These are phyloP conservation scores for Anastatus disparis DNA, from an alignment of 1,140 invertebrate genomes.

Conservation along the genomic window DNA sequence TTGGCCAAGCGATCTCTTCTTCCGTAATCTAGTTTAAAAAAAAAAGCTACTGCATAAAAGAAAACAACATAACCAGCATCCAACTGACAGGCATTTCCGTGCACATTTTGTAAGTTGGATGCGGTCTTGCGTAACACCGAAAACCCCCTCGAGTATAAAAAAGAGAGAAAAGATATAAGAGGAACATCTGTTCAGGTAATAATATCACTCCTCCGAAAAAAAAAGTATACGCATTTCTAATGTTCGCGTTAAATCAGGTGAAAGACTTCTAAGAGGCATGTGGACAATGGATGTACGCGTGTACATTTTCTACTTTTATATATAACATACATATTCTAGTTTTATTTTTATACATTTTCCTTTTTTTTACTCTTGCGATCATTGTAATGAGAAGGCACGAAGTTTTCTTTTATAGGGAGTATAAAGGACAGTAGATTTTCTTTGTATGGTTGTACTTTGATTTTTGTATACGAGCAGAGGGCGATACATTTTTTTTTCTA, in stretches of 20 bases:
- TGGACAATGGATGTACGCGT: slow-evolving; percentile 3
- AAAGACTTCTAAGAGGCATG: slow-evolving; percentile 47
- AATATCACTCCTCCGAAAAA: slow-evolving; percentile 61
- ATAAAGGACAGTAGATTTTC: background rate
- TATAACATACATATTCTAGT: too few relatives aligned
- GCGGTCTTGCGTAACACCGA: slow-evolving; percentile 54
- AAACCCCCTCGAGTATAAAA: slow-evolving; percentile 46
- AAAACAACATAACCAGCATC: background rate
- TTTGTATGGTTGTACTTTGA: too few relatives aligned
- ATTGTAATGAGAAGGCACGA: slow-evolving; percentile 29
- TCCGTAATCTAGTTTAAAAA: background rate
- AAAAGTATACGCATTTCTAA: slow-evolving; percentile 36
- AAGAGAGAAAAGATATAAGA: too few relatives aligned
- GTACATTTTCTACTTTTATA: too few relatives aligned
- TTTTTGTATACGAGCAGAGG: background rate
- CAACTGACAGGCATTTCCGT: background rate
- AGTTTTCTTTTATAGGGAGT: background rate
- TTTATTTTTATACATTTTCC: too few relatives aligned
- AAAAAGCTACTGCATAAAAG: background rate
- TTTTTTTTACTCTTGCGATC: slow-evolving; percentile 19
- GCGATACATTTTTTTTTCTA: background rate
- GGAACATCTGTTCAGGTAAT: slow-evolving; percentile 64
- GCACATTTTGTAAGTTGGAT: slow-evolving; percentile 6
- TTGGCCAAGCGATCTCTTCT: slow-evolving; percentile 3
- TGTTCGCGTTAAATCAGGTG: slow-evolving; percentile 65